Evolutionary conservation across 2,797 vertebrate genomes (phyloP).

Genomic region (Staurois parvus): DNA sequence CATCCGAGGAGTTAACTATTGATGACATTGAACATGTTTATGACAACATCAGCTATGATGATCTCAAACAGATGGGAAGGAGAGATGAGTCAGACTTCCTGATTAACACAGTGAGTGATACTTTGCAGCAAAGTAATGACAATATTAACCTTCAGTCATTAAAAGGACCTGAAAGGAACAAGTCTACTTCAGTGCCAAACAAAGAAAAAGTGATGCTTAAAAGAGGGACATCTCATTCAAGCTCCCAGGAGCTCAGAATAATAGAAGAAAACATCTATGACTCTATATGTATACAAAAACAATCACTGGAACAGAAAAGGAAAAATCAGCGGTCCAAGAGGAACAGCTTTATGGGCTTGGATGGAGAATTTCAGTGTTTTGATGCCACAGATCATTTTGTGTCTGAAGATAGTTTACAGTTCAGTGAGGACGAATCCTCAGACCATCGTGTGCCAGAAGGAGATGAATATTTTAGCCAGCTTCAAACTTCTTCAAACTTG

Average conservation of each 20-base stretch:
- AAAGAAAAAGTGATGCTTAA: constrained; percentile 68
- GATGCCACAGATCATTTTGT: constrained; percentile 78
- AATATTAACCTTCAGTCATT: constrained; percentile 68
- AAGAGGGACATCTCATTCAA: constrained; percentile 71
- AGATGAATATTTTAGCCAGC: constrained; percentile 78
- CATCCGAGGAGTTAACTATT: constrained; percentile 86
- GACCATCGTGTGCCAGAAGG: constrained; percentile 68
- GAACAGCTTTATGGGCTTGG: constrained; percentile 75
- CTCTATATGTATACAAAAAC: constrained; percentile 86
- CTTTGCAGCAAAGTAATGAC: constrained; percentile 67
- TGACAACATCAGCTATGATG: constrained; percentile 96
- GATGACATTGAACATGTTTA: constrained; percentile 95
- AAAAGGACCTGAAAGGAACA: constrained; percentile 66
- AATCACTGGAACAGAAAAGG: constrained; percentile 65
- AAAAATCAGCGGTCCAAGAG: constrained; percentile 69
- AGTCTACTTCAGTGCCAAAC: constrained; percentile 42
- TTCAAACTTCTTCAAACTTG: constrained; percentile 79
- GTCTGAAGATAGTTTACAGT: constrained; percentile 88
- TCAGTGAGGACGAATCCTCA: constrained; percentile 79
- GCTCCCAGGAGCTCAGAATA: constrained; percentile 81
- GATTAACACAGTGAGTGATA: constrained; percentile 70
- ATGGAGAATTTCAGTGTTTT: constrained; percentile 78
- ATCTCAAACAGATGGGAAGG: constrained; percentile 91
- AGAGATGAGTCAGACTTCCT: constrained; percentile 74
- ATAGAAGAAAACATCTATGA: constrained; percentile 93